Conservation (phyloP, 2,113 vertebrate species). For the Dissostichus mawsoni region DNA sequence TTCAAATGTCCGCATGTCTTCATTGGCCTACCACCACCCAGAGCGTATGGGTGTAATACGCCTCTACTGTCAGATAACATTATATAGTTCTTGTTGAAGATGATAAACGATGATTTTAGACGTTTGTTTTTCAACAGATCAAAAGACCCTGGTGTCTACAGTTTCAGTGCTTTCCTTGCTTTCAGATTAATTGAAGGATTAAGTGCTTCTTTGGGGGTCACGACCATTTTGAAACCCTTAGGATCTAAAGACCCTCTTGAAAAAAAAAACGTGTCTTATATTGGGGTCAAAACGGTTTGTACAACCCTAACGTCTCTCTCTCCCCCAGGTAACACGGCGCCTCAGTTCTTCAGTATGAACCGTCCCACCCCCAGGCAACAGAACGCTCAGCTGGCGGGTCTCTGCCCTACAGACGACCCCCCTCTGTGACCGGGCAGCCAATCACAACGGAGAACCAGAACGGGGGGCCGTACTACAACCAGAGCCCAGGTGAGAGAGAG, state of each 20-base stretch:
- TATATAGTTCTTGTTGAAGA: not conserved
- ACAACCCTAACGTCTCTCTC: not conserved
- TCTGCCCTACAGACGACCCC: slow-evolving; percentile 94
- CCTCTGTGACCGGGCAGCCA: slow-evolving; percentile 93
- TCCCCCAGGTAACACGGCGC: slow-evolving; percentile 83
- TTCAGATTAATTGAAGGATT: slow-evolving; percentile 47
- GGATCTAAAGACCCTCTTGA: not conserved
- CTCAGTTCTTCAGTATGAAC: slow-evolving; percentile 99
- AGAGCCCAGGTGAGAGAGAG: slow-evolving; percentile 91
- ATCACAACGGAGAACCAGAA: slow-evolving; percentile 92
- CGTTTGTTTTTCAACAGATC: not conserved
- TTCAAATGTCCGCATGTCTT: not conserved
- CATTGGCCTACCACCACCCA: not conserved
- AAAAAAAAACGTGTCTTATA: no score
- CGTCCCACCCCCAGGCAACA: slow-evolving; percentile 86
- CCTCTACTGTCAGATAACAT: not conserved
- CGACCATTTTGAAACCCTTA: slow-evolving; percentile 17
- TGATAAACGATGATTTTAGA: not conserved
- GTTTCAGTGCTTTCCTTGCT: slow-evolving; percentile 33
- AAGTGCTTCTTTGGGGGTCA: slow-evolving; percentile 10
- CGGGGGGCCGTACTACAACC: slow-evolving; percentile 94
- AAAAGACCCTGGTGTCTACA: not conserved
- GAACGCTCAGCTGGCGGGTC: slow-evolving; percentile 91
- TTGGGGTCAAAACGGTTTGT: no score
- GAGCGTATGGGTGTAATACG: not conserved